Conservation (phyloP, 2,888 invertebrate species). For the Volucella inflata region DNA sequence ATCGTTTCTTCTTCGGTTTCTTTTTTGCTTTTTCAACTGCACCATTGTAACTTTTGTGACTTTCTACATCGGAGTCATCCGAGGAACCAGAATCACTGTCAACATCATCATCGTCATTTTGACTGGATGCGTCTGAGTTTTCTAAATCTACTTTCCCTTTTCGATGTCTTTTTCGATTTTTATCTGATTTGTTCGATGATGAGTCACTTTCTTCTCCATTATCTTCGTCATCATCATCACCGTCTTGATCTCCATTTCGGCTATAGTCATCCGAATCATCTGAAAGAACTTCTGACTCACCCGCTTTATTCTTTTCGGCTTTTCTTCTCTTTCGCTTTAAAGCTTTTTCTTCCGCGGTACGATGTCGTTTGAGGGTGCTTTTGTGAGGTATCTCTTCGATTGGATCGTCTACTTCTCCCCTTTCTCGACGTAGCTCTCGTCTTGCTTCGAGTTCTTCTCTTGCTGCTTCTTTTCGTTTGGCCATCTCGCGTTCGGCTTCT, state of each 20-base stretch:
- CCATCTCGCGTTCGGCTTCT: conserved; percentile 91
- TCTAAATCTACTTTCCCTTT: conserved; percentile 81
- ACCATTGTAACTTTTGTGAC: conserved; percentile 81
- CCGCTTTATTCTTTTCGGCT: conserved; percentile 76
- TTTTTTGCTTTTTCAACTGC: conserved; percentile 80
- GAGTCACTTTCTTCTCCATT: conserved; percentile 78
- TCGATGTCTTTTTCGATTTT: conserved; percentile 79
- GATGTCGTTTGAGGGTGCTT: conserved; percentile 69
- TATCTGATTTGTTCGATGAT: conserved; percentile 49
- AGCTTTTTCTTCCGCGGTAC: conserved; percentile 77
- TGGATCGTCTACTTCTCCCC: conserved; percentile 42
- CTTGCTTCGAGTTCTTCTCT: conserved; percentile 90
- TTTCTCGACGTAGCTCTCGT: conserved; percentile 84
- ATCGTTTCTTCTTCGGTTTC: conserved; percentile 52
- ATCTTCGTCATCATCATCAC: conserved; percentile 68
- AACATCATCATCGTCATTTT: conserved; percentile 84
- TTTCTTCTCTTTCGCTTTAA: conserved; percentile 69
- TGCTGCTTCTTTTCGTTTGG: conserved; percentile 90
- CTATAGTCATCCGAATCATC: conserved; percentile 70
- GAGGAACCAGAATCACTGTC: conserved; percentile 84
- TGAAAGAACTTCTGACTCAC: conserved; percentile 5
- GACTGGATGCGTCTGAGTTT: conserved; percentile 61
- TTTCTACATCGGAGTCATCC: conserved; percentile 80
- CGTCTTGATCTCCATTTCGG: conserved; percentile 24
- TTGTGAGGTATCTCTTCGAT: conserved; percentile 50